Evolutionary conservation across 1,140 invertebrate genomes (phyloP).

Genomic region (Dinoponera quadriceps): DNA sequence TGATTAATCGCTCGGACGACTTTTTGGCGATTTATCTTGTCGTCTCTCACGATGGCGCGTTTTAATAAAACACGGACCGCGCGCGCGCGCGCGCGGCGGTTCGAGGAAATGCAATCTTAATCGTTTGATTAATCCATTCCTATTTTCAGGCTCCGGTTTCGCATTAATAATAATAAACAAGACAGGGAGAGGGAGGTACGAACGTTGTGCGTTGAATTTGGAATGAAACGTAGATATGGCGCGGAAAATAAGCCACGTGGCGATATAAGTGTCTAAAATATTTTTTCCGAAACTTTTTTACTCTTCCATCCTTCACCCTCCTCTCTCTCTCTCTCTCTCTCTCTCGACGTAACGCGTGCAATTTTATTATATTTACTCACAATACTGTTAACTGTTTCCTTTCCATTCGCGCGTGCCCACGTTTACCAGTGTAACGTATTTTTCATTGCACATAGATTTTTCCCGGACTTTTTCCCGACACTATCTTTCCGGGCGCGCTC

Average conservation of each 20-base stretch:
- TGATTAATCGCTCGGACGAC: conserved; percentile 25
- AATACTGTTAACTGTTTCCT: conserved; percentile 10
- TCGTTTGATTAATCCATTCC: conserved; percentile 33
- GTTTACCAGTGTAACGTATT: conserved; percentile 20
- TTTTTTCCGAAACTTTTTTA: not conserved
- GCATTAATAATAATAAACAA: not conserved
- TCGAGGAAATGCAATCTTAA: conserved; percentile 22
- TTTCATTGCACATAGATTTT: conserved; percentile 15
- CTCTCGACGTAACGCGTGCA: not conserved
- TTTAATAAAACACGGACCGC: conserved; percentile 40
- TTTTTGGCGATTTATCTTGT: conserved; percentile 56
- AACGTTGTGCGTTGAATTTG: conserved; percentile 13
- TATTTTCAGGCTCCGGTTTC: not conserved
- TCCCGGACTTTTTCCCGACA: conserved; percentile 10
- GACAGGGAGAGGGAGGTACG: not conserved
- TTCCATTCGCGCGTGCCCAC: conserved; percentile 21
- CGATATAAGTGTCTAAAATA: not conserved
- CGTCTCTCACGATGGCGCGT: conserved; percentile 45
- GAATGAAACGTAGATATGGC: not conserved
- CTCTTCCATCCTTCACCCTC: not conserved
- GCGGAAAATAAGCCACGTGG: not conserved
- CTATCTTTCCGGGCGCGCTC: not conserved
- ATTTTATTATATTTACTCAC: conserved; percentile 43
- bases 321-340: not conserved
- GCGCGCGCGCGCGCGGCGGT: not conserved